A percentile compares a stretch with the other conserved stretches of the same genome.
Conservation (phyloP, 92 coral and sea anemone species). For the Porites cylindrica region DNA sequence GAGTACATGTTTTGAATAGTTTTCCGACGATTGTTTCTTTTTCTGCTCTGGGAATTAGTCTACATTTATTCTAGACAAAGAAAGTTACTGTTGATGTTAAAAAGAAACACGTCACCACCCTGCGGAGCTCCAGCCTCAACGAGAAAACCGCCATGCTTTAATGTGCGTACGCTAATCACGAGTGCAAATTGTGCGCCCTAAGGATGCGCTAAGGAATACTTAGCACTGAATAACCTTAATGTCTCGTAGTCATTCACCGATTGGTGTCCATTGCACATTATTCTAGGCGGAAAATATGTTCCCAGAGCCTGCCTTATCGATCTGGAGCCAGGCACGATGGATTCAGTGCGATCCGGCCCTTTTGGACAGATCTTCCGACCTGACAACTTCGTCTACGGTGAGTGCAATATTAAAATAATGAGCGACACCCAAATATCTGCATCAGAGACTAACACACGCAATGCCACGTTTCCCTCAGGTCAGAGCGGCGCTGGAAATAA, state of each 20-base stretch:
- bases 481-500: conserved; percentile 99
- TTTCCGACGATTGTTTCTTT: no score
- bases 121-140: no score
- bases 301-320: conserved; percentile 93
- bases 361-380: conserved; percentile 95
- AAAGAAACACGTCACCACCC: no score
- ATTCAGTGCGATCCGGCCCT: conserved; percentile 95
- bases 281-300: conserved; percentile 94
- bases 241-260: not conserved
- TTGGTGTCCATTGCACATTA: not conserved
- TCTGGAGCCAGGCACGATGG: conserved; percentile 96
- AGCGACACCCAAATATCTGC: not conserved
- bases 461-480: conserved; percentile 56
- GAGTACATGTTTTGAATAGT: no score
- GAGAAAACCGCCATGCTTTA: no score
- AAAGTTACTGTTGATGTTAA: no score
- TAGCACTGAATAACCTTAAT: no score
- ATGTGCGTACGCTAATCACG: no score
- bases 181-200: no score
- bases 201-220: no score
- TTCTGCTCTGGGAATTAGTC: no score
- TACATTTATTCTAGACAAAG: no score
- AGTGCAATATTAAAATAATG: conserved; percentile 27
- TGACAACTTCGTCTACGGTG: conserved; percentile 91
- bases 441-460: not conserved